Base-by-base conservation (phyloP, 2,113 vertebrate genomes). In the Cryptomyrus ogoouensis region DNA sequence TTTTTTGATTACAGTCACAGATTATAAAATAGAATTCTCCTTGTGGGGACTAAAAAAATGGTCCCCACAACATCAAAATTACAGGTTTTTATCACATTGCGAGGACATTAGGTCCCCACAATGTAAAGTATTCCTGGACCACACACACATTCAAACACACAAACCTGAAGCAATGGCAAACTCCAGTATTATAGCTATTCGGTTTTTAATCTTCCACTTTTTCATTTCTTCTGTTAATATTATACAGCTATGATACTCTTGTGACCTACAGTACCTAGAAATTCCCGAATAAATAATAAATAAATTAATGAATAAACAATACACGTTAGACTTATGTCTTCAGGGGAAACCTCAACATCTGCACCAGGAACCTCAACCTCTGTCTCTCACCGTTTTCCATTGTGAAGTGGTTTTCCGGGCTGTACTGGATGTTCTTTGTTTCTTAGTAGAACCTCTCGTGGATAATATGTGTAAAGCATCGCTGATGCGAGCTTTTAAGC, bases 71-170 rank as follows among this genome's bases (percentile, higher is more conserved):
- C 6, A 9, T 24, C 56, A 19, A 62, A 62, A 62, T n/a, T 58
- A 53, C 52, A 53, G 5, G 52, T 53, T 53, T 53, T 2, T 53
- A 53, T 53, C 15, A 53, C 52, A 53, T 21, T 53, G 52, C 1
- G 0, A 53, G 52, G 52, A 21, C 17, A 53, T 53, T 19, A 21
- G 53, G 19, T 7, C 53, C 53, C 53, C 53, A 56, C 5, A 21
- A 56, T 56, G 53, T 56, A 21, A 56, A 56, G 5, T 21, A 56
- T 53, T 53, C 15, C 52, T 53, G 52, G 52, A 53, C 52, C 8
- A 35, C n/a, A 88, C 90, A 88, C 89, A 91, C 87, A 90, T 5
- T 19, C 24, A 88, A 89, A 90, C 88, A 90, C 24, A 31, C 66
- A 35, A 74, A 35, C 27, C 3, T 74, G 66, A 74, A 74, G 66